Evolutionary conservation across 2,888 invertebrate species (phyloP).

Genomic region (Neria commutata): DNA sequence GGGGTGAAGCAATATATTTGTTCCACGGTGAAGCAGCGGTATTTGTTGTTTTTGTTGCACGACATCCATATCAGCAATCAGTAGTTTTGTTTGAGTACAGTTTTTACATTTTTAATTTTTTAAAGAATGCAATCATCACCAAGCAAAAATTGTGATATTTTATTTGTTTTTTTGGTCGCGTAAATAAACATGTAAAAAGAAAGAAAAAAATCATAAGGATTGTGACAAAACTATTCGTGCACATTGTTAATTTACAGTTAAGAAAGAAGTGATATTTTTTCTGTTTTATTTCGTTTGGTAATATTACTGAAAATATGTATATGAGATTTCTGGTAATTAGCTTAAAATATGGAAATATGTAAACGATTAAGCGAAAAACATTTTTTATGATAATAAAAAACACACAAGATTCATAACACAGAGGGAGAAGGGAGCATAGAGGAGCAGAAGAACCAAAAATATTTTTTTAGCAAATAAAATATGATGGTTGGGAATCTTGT

Average conservation of each 20-base stretch:
- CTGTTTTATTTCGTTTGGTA: constrained; percentile 1
- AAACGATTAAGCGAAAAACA: no score
- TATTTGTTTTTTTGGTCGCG: constrained; percentile 30
- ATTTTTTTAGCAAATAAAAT: no score
- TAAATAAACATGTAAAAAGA: constrained; percentile 47
- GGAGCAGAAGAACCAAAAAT: no score
- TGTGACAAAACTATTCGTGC: constrained; percentile 33
- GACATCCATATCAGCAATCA: constrained; percentile 6
- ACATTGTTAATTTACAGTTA: constrained; percentile 6
- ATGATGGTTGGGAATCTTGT: no score
- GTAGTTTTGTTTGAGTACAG: constrained; percentile 28
- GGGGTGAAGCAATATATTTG: constrained; percentile 19
- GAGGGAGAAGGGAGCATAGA: no score
- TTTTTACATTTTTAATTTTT: constrained; percentile 33
- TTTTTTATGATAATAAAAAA: no score
- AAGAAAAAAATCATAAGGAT: constrained; percentile 48
- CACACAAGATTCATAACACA: no score
- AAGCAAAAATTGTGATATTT: constrained; percentile 32
- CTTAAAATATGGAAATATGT: neutral
- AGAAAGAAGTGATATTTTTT: constrained; percentile 4
- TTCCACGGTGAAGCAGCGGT: neutral
- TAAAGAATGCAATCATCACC: constrained; percentile 31
- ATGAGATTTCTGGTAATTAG: neutral
- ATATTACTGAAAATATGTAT: constrained; percentile 1
- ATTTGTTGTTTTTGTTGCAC: constrained; percentile 1